phyloP scores from a whole-genome alignment of 2,888 invertebrate species.

The Vesta saturnalis region DNA sequence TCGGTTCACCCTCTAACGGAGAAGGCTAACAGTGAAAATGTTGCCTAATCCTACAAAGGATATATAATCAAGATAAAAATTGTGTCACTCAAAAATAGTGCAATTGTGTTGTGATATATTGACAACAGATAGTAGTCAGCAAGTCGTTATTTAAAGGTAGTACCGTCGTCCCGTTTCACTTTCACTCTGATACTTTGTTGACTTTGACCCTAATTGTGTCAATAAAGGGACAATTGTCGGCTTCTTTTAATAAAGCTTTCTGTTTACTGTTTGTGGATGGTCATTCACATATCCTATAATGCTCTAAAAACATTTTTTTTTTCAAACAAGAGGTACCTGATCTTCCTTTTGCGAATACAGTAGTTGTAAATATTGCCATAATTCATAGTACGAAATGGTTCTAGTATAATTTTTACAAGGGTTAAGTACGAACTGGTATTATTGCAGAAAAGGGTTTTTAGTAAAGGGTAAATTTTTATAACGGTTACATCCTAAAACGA shows the following conservation, averaged over 20 bases:
- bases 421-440: too few species aligned
- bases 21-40: too few species aligned
- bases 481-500: neutral
- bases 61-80: too few species aligned
- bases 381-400: too few species aligned
- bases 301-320: neutral
- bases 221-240: constrained; percentile 41
- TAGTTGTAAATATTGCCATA: neutral
- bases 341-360: neutral
- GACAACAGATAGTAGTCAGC: constrained; percentile 26
- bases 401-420: neutral
- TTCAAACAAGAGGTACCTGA: neutral
- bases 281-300: constrained; percentile 61
- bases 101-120: too few species aligned
- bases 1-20: too few species aligned
- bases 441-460: neutral
- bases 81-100: too few species aligned
- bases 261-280: constrained; percentile 59
- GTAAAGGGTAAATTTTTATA: neutral
- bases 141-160: constrained; percentile 15
- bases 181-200: constrained; percentile 38
- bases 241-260: constrained; percentile 33
- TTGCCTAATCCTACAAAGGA: too few species aligned
- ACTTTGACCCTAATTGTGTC: constrained; percentile 43
- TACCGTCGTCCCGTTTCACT: constrained; percentile 28